Base-by-base conservation (phyloP, 92 coral and sea anemone species). In the Porites rus region DNA sequence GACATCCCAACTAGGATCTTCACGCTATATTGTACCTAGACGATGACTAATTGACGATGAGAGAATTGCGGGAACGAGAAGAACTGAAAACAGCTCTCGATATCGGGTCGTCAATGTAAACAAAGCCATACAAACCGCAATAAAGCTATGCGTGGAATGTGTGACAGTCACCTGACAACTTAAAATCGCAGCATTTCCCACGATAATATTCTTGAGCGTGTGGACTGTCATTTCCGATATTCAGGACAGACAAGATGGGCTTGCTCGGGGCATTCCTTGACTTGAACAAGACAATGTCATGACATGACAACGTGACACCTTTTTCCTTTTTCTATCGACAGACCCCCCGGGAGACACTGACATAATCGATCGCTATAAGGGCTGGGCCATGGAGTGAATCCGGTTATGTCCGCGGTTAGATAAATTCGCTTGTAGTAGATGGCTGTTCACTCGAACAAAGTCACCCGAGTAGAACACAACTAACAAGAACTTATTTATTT, bases 391-490 rank as follows among this genome's bases (percentile, higher is more conserved):
- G n/a, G n/a, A n/a, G n/a, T n/a, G n/a, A n/a, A n/a, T n/a, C n/a
- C n/a, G n/a, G n/a, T n/a, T n/a, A n/a, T n/a, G 28, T 70, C 86
- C 70, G 86, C 77, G 86, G 86, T 81, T 58, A 56, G 1, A 31
- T 51, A 31, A 51, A 10, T 69, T 17, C 10, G 7, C 12, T 3
- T 31, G 11, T 1, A n/a, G 64, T 52, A 28, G 77, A 19, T 69
- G 38, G 14, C 38, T 51, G 56, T 69, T 81, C 77, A 69, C 59
- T 70, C 59, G 59, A 58, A 69, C 67, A 20, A 69, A 38, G 56
- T 24, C 67, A 81, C 4, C 77, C 22, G 76, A 72, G 77, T 77
- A 81, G 60, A 81, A 56, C 77, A 81, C 14, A n/a, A 19, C 68
- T 52, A n/a, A 31, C 19, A 6, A 28, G 31, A 53, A 9, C 56